phyloP scores from a whole-genome alignment of 2,113 vertebrate species.

The Neotoma lepida region DNA sequence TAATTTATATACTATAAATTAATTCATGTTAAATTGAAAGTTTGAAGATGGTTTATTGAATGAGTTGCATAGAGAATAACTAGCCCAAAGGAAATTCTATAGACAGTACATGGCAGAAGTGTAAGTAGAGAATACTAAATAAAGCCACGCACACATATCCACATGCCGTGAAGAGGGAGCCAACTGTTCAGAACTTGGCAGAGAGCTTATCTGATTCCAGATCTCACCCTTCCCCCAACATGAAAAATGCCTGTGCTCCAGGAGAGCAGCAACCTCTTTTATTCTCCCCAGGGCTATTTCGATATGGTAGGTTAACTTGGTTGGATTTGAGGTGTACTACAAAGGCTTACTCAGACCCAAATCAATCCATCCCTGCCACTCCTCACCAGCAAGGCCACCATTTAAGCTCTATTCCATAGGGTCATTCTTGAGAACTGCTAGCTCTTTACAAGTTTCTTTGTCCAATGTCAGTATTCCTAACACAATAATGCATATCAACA shows the following conservation, averaged over 20 bases:
- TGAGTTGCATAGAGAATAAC: neutral
- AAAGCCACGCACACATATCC: neutral
- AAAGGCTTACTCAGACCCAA: neutral
- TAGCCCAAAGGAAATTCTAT: neutral
- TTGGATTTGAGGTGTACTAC: neutral
- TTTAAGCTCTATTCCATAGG: neutral
- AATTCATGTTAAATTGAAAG: neutral
- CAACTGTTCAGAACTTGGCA: slow-evolving; percentile 35
- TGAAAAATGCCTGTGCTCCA: neutral
- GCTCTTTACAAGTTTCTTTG: neutral
- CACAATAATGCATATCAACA: neutral
- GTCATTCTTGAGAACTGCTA: neutral
- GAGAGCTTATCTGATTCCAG: slow-evolving; percentile 11
- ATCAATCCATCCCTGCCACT: neutral
- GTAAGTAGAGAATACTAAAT: slow-evolving; percentile 54
- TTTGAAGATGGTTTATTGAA: neutral
- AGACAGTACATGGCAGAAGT: neutral
- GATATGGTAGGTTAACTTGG: neutral
- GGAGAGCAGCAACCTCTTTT: neutral
- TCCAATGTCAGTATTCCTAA: neutral
- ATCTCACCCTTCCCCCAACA: slow-evolving; percentile 16
- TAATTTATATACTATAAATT: neutral
- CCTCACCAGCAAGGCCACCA: neutral
- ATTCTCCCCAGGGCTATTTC: neutral
- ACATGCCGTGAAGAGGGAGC: slow-evolving; percentile 45